Conservation (phyloP, 2,888 invertebrate genomes). For the Ectobius pallidus region DNA sequence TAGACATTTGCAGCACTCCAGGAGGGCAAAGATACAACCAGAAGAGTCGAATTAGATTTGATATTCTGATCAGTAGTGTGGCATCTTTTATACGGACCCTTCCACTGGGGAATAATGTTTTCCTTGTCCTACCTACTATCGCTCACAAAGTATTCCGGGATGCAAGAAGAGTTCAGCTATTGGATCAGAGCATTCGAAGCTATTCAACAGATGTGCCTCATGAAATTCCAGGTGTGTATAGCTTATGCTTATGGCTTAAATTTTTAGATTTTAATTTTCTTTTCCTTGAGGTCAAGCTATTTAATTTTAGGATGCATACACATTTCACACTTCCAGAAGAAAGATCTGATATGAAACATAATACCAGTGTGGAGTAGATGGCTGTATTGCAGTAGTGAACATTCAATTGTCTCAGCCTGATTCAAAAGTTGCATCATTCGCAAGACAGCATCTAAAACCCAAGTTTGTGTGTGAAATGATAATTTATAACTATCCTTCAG, state of each 20-base stretch:
- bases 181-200: slow-evolving; percentile 37
- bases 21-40: background rate
- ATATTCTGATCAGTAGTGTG: slow-evolving; percentile 28
- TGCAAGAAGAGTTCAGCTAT: slow-evolving; percentile 18
- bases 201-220: slow-evolving; percentile 12
- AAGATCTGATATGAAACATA: too few relatives aligned
- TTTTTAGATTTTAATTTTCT: too few relatives aligned
- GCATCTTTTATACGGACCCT: slow-evolving; percentile 32
- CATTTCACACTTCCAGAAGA: too few relatives aligned
- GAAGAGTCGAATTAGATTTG: slow-evolving; percentile 19
- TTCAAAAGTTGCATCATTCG: too few relatives aligned
- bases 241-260: too few relatives aligned
- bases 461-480: too few relatives aligned
- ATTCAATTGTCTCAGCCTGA: too few relatives aligned
- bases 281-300: too few relatives aligned
- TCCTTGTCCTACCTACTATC: slow-evolving; percentile 25
- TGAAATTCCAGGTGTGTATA: background rate
- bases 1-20: background rate
- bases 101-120: slow-evolving; percentile 20
- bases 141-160: slow-evolving; percentile 34
- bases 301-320: too few relatives aligned
- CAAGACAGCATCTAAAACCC: too few relatives aligned
- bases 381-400: too few relatives aligned
- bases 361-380: background rate
- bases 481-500: too few relatives aligned